Conservation (phyloP, 1,140 invertebrate species). For the Epicauta chinensis region DNA sequence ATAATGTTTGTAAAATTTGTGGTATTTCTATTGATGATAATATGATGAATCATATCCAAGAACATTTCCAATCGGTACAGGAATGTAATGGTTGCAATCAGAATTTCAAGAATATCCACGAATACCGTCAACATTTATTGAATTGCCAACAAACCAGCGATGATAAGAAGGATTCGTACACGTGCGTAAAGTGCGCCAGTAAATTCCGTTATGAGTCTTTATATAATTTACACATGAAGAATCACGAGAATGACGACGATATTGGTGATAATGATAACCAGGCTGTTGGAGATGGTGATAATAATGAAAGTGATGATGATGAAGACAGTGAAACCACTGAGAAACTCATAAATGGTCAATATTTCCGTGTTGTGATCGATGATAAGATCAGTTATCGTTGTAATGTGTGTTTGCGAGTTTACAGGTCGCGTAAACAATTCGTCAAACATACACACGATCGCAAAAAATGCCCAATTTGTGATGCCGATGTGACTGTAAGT, state of each 20-base stretch:
- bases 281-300: too few species aligned
- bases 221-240: conserved; percentile 4
- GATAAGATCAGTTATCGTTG: not conserved
- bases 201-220: conserved; percentile 3
- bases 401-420: conserved; percentile 1
- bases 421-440: not conserved
- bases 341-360: too few species aligned
- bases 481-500: not conserved
- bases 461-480: conserved; percentile 8
- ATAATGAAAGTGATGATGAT: too few species aligned
- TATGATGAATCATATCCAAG: conserved; percentile 5
- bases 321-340: too few species aligned
- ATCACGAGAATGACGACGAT: not conserved
- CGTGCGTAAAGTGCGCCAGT: not conserved
- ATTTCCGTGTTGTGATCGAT: not conserved
- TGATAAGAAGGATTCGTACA: not conserved
- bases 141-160: not conserved
- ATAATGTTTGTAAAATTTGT: conserved; percentile 5
- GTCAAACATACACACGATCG: conserved; percentile 3
- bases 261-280: too few species aligned
- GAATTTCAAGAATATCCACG: conserved; percentile 3
- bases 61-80: not conserved
- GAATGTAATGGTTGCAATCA: conserved; percentile 2
- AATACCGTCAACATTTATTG: conserved; percentile 1
- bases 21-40: not conserved